Percentiles rank a stretch among this genome's conserved stretches.
These are phyloP conservation scores for Spongilla lacustris DNA, from an alignment of 37 sponge, comb jelly and placozoan genomes.

Conservation along the genomic window DNA sequence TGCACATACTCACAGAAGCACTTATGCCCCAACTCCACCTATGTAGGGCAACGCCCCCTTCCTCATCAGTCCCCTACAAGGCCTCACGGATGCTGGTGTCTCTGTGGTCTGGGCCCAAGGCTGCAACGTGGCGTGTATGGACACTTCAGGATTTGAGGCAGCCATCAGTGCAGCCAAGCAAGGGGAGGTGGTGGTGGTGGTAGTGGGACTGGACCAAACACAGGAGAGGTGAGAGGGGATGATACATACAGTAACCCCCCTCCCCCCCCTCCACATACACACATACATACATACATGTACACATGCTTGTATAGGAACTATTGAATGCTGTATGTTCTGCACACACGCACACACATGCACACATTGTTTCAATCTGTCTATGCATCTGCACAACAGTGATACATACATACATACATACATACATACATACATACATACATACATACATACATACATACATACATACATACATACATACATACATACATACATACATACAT, in stretches of 20 bases:
- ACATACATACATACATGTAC: neutral
- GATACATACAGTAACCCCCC: neutral
- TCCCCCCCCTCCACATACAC: neutral
- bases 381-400: neutral
- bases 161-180: constrained; percentile 53
- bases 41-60: constrained; percentile 78
- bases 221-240: constrained; percentile 54
- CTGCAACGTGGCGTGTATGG: constrained; percentile 71
- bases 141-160: constrained; percentile 51
- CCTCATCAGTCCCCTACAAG: constrained; percentile 74
- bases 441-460: too few relatives aligned
- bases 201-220: constrained; percentile 63
- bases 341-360: neutral
- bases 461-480: too few relatives aligned
- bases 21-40: too few relatives aligned
- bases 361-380: too few relatives aligned
- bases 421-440: neutral
- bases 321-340: too few relatives aligned
- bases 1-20: too few relatives aligned
- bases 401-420: neutral
- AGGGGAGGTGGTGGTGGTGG: constrained; percentile 70
- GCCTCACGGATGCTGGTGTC: constrained; percentile 41
- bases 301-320: too few relatives aligned
- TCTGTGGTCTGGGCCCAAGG: constrained; percentile 50
- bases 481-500: neutral